Conservation (phyloP, 1,140 invertebrate species). For the Geopemphigus sp. region DNA sequence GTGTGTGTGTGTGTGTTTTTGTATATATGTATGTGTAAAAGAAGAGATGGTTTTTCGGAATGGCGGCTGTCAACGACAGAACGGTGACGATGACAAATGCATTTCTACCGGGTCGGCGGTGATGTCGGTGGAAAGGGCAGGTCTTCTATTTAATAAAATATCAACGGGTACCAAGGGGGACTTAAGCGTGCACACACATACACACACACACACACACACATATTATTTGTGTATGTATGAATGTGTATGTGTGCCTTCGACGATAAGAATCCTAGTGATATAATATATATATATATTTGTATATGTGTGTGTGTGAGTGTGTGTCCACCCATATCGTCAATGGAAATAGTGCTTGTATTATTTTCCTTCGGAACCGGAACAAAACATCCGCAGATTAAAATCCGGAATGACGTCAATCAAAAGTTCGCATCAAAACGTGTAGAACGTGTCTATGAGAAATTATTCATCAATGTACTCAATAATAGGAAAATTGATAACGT, state of each 20-base stretch:
- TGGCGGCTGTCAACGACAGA: constrained; percentile 41
- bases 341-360: constrained; percentile 15
- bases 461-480: background rate
- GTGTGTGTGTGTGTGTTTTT: too few species aligned
- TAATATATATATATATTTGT: too few species aligned
- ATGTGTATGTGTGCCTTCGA: background rate
- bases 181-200: background rate
- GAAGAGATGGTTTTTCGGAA: constrained; percentile 25
- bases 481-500: background rate
- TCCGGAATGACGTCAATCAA: background rate
- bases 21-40: background rate
- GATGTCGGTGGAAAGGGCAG: background rate
- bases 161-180: background rate
- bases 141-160: constrained; percentile 45
- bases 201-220: background rate
- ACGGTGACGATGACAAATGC: constrained; percentile 49
- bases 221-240: background rate
- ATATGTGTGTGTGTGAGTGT: constrained; percentile 1
- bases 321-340: constrained; percentile 22
- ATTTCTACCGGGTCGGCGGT: constrained; percentile 21
- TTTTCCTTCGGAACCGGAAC: constrained; percentile 10
- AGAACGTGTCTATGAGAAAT: background rate
- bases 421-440: background rate
- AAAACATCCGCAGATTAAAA: constrained; percentile 30
- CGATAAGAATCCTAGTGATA: background rate